Conservation (phyloP, 2,797 vertebrate species). For the Mormyrops attenuatus region DNA sequence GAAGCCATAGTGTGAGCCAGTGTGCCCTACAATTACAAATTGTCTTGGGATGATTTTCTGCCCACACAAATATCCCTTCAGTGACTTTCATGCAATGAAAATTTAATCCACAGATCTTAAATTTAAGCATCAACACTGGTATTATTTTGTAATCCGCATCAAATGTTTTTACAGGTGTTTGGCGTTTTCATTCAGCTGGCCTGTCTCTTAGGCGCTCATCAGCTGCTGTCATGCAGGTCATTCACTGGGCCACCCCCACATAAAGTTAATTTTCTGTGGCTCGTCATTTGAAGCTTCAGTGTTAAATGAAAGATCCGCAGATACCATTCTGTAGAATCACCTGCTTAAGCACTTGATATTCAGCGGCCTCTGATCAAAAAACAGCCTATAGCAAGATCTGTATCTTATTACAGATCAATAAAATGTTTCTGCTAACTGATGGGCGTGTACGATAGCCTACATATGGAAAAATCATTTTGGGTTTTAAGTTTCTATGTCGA, state of each 20-base stretch:
- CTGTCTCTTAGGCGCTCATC: conserved; percentile 57
- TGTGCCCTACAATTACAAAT: background rate
- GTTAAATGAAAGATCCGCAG: conserved; percentile 63
- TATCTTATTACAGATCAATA: background rate
- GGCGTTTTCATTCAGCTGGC: conserved; percentile 20
- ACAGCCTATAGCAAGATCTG: background rate
- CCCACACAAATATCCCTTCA: background rate
- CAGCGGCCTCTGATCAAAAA: conserved; percentile 21
- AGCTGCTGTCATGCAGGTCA: conserved; percentile 56
- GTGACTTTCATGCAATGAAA: background rate
- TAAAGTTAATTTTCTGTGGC: conserved; percentile 40
- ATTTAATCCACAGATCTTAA: background rate
- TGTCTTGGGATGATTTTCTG: background rate
- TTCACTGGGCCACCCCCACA: conserved; percentile 43
- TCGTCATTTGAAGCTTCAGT: conserved; percentile 53
- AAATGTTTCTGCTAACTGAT: background rate
- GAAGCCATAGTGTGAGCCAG: background rate
- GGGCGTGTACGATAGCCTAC: background rate
- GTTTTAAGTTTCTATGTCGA: background rate
- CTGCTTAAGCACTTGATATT: conserved; percentile 47
- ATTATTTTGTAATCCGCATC: background rate
- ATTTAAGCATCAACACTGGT: background rate
- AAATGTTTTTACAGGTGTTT: background rate
- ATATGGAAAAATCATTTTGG: background rate
- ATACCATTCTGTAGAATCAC: conserved; percentile 45